phyloP scores from a whole-genome alignment of 2,797 vertebrate genomes.

The Acropternis orthonyx region DNA sequence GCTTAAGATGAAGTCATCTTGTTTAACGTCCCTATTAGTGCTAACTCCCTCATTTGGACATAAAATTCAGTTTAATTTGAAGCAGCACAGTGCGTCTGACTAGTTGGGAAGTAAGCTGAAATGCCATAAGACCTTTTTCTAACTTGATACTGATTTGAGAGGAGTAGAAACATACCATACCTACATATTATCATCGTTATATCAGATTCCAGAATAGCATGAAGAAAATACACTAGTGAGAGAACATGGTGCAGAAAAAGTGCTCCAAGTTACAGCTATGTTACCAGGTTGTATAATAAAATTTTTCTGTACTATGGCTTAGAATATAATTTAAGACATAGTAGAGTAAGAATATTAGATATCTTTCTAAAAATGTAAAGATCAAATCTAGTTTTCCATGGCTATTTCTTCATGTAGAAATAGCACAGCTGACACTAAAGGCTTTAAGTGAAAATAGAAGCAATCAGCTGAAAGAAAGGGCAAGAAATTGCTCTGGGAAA shows the following conservation, averaged over 20 bases:
- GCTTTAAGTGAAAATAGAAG: slow-evolving; percentile 3
- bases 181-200: background rate
- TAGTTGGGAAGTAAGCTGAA: background rate
- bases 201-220: background rate
- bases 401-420: background rate
- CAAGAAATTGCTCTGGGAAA: background rate
- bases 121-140: background rate
- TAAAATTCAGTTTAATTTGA: background rate
- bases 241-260: background rate
- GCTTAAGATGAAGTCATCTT: background rate
- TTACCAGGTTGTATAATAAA: background rate
- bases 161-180: background rate
- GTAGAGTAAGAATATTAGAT: background rate
- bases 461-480: background rate
- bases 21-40: background rate
- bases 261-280: background rate
- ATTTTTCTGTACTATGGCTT: background rate
- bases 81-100: background rate
- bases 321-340: background rate
- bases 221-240: background rate
- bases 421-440: background rate
- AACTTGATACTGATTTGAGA: background rate
- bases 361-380: background rate
- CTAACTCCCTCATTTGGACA: background rate
- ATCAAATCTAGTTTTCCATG: background rate